phyloP scores from a whole-genome alignment of 2,113 vertebrate species.

The Archocentrus centrarchus region DNA sequence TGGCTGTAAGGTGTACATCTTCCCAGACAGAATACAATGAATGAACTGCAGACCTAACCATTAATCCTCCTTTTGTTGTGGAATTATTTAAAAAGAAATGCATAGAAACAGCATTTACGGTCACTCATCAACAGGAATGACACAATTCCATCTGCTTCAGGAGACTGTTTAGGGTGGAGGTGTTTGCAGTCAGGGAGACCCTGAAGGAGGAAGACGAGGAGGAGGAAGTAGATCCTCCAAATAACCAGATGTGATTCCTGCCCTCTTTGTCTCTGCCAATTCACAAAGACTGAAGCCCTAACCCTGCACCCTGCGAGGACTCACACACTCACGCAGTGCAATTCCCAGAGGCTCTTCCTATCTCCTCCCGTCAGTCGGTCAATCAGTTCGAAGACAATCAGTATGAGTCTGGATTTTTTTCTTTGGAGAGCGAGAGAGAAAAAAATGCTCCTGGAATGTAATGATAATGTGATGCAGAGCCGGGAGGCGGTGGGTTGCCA shows the following conservation, averaged over 20 bases:
- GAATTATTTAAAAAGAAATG: not conserved
- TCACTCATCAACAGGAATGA: not conserved
- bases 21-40: conserved; percentile 27
- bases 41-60: not conserved
- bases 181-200: not conserved
- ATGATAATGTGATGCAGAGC: conserved; percentile 61
- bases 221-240: conserved; percentile 4
- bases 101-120: not conserved
- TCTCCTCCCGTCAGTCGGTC: conserved; percentile 67
- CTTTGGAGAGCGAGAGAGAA: conserved; percentile 1
- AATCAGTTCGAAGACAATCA: conserved; percentile 68
- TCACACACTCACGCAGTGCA: conserved; percentile 18
- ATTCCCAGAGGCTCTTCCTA: conserved; percentile 61
- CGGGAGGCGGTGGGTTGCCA: conserved; percentile 46
- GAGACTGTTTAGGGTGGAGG: conserved; percentile 28
- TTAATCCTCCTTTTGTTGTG: conserved; percentile 39
- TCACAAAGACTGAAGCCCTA: conserved; percentile 66
- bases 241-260: conserved; percentile 70
- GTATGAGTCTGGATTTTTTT: conserved; percentile 50
- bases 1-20: conserved; percentile 49
- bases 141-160: not conserved
- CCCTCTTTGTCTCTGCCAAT: conserved; percentile 67
- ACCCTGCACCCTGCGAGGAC: conserved; percentile 35
- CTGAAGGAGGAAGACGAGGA: not conserved
- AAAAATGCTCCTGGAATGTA: conserved; percentile 56